Base-by-base conservation (phyloP, 2,113 vertebrate species). In the Lepus europaeus region DNA sequence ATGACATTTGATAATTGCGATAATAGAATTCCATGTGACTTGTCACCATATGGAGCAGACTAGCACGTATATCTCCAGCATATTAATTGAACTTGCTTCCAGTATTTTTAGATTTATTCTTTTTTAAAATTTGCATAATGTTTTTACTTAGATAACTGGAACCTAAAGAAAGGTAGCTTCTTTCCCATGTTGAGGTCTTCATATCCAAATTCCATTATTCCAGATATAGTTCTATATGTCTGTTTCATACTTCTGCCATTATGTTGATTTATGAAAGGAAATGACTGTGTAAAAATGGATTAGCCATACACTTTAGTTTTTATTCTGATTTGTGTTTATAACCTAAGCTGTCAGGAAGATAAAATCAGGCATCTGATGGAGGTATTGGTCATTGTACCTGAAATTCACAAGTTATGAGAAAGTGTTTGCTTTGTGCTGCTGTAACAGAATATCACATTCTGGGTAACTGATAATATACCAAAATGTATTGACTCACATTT, bases 21-120 rank as follows among this genome's bases (percentile, higher is more conserved):
- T 96, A 95, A 92, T 97, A 97, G 97, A 97, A 97, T 95, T 97
- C 91, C 8, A 1, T 69, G 61, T 89, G 66, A 72, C 74, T 97
- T 96, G 70, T 89, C 0, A 6, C 45, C 33, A 64, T 92, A 87
- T 88, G 94, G 72, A 88, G 72, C 68, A 93, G 45, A 94, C 77
- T 80, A 95, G 7, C 14, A 76, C 2, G 36, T 76, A 70, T 63
- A 73, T 96, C 29, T 27, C 85, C 61, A 96, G 86, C 88, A 91
- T 92, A 66, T 87, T 87, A 91, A 93, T 97, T 97, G 94, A 82
- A 95, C 73, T 94, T 96, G 72, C 81, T 93, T 96, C 69, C 39
- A 53, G 93, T 86, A 96, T 93, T 53, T 95, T 96, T 95, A 91
- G 70, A 90, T 92, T 96, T 97, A 83, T 53, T 83, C 27, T 56